These are phyloP conservation scores for Pycnomerus fuliginosus DNA, from an alignment of 2,888 invertebrate genomes.

Conservation along the genomic window DNA sequence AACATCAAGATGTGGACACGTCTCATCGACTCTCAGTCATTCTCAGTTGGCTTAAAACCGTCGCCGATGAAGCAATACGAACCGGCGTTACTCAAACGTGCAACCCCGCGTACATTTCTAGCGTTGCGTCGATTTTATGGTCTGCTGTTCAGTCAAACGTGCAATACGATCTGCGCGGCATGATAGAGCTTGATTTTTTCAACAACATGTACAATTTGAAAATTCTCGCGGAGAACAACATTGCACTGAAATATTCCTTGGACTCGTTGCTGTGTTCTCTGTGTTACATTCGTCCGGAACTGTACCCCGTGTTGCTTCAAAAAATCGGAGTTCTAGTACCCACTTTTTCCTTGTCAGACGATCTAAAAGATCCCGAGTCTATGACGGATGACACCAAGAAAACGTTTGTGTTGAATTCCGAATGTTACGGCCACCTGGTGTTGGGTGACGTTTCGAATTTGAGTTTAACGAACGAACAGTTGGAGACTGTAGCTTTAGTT, in stretches of 20 bases:
- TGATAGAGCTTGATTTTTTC: conserved; percentile 75
- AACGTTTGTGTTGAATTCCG: conserved; percentile 52
- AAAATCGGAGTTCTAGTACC: conserved; percentile 67
- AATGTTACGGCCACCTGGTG: conserved; percentile 62
- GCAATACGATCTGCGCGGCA: conserved; percentile 63
- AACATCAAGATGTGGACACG: conserved; percentile 58
- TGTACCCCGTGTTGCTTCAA: conserved; percentile 72
- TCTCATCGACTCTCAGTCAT: conserved; percentile 65
- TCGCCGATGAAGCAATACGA: conserved; percentile 55
- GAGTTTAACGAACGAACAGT: conserved; percentile 63
- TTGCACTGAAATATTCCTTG: conserved; percentile 78
- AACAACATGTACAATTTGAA: conserved; percentile 78
- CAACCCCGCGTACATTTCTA: conserved; percentile 66
- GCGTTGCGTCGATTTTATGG: conserved; percentile 81
- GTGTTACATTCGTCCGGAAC: conserved; percentile 78
- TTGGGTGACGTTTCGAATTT: conserved; percentile 59
- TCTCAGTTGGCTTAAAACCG: conserved; percentile 70
- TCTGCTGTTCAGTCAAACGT: conserved; percentile 64
- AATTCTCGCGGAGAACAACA: conserved; percentile 65
- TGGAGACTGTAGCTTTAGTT: conserved; percentile 75
- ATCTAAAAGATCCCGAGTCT: conserved; percentile 59
- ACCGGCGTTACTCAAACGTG: conserved; percentile 46
- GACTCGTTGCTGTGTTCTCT: conserved; percentile 84
- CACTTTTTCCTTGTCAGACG: conserved; percentile 60
- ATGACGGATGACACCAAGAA: conserved; percentile 71